Percentiles rank a stretch among this genome's conserved stretches.
phyloP scores from a whole-genome alignment of 2,888 invertebrate species.

The Nasonia oneida region DNA sequence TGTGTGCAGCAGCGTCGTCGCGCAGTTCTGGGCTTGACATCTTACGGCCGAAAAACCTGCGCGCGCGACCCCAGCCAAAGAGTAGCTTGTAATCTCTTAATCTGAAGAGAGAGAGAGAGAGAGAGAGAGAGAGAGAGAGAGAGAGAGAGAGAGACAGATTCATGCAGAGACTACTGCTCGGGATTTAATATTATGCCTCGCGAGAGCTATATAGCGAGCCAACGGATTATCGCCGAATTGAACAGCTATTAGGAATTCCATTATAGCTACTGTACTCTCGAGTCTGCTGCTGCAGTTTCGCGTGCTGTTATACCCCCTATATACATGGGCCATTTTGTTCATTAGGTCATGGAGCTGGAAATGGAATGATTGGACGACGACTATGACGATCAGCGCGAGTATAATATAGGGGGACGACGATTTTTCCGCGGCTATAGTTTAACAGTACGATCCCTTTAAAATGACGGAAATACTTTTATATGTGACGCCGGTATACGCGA shows the following conservation, averaged over 20 bases:
- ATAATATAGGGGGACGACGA: neutral
- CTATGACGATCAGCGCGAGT: neutral
- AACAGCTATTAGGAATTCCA: constrained; percentile 36
- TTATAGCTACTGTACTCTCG: neutral
- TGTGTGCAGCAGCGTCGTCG: too few relatives aligned
- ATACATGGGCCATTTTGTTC: neutral
- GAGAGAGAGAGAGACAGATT: neutral
- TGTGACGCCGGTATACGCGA: neutral
- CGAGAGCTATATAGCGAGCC: neutral
- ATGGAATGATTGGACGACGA: constrained; percentile 22
- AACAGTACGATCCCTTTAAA: neutral
- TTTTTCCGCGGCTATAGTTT: constrained; percentile 4
- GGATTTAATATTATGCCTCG: neutral
- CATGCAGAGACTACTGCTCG: neutral
- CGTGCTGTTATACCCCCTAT: neutral
- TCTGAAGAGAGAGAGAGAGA: neutral
- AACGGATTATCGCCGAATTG: constrained; percentile 8
- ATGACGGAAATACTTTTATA: constrained; percentile 13
- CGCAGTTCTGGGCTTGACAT: neutral
- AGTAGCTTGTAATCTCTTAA: constrained; percentile 10
- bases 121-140: neutral
- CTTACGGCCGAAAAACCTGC: neutral
- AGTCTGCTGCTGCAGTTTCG: neutral
- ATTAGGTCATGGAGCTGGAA: neutral
- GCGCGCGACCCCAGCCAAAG: neutral